Percentiles rank a stretch among this genome's conserved stretches.
Conservation (phyloP, 2,113 vertebrate species). For the Hippocampus comes region DNA sequence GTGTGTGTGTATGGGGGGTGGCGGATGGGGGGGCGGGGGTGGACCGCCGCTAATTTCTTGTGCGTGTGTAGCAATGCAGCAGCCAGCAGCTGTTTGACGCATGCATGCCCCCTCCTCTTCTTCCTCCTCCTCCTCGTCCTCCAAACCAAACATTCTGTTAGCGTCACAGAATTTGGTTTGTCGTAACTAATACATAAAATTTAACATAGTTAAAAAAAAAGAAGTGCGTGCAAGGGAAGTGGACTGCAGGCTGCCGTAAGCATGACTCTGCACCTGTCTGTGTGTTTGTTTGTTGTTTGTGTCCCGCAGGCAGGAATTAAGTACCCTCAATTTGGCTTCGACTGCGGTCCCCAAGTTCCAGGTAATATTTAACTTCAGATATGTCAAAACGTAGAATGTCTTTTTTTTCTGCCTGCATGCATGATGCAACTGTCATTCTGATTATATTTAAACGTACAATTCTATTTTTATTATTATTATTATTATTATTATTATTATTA, state of each 20-base stretch:
- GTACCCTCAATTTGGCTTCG: neutral
- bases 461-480: neutral
- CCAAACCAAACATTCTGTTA: slow-evolving; percentile 17
- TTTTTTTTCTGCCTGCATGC: slow-evolving; percentile 4
- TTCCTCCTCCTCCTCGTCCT: neutral
- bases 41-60: neutral
- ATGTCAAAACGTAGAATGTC: neutral
- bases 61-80: slow-evolving; percentile 38
- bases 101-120: slow-evolving; percentile 24
- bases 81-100: slow-evolving; percentile 63
- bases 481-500: neutral
- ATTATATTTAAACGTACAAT: neutral
- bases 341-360: slow-evolving; percentile 16
- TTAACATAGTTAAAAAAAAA: neutral
- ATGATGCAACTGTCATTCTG: neutral
- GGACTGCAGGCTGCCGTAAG: slow-evolving; percentile 12
- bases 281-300: slow-evolving; percentile 16
- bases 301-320: slow-evolving; percentile 22
- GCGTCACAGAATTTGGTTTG: slow-evolving; percentile 28
- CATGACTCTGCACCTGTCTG: slow-evolving; percentile 50
- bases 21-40: too few species aligned
- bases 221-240: slow-evolving; percentile 16
- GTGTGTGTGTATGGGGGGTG: too few species aligned
- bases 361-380: slow-evolving; percentile 22
- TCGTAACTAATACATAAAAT: neutral